Evolutionary conservation across 1,140 invertebrate genomes (phyloP), one percentile per base, ranked within the genome.

Genomic region (Amyelois transitella): DNA sequence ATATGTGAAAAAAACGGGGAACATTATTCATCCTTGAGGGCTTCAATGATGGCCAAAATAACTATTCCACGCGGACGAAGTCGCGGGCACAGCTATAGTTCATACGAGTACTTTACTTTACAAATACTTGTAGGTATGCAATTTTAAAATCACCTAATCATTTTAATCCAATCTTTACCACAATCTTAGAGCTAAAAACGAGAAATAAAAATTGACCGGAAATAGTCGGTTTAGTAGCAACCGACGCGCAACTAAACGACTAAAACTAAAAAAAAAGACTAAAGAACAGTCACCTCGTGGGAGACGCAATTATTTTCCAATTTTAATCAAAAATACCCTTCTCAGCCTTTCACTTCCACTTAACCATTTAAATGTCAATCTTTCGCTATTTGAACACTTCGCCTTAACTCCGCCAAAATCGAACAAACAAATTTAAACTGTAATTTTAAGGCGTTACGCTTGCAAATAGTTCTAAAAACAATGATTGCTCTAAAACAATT

Each of bases 231-330:
- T 81, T 62, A 64, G 56, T 53, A 58, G 57, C 61, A 51, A 55
- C 62, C 59, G 51, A 74, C 48, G 67, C 64, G 70, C 63, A 59
- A 76, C 75, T 73, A 75, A 75, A 80, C 67, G 60, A 66, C 60
- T 67, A 66, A 57, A 64, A 51, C 43, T 54, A 61, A 72, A 72
- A 80, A 76, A 76, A 82, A 76, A 38, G 55, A 65, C 66, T 60
- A 81, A 65, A 51, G 61, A 62, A 65, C 69, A 57, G 61, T 66
- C 63, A 48, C 68, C 67, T 75, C 82, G 80, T 86, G 82, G 79
- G 82, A 86, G 78, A 82, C 77, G 77, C 80, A 81, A 86, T 86
- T 86, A 86, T 86, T 81, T 82, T 86, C 77, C 79, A 83, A 86
- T 86, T 86, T 84, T 84, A 82, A 86, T 86, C 81, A 83, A 84